These are phyloP conservation scores for Leptobrachium ailaonicum DNA, from an alignment of 2,113 vertebrate species.

Conservation along the genomic window DNA sequence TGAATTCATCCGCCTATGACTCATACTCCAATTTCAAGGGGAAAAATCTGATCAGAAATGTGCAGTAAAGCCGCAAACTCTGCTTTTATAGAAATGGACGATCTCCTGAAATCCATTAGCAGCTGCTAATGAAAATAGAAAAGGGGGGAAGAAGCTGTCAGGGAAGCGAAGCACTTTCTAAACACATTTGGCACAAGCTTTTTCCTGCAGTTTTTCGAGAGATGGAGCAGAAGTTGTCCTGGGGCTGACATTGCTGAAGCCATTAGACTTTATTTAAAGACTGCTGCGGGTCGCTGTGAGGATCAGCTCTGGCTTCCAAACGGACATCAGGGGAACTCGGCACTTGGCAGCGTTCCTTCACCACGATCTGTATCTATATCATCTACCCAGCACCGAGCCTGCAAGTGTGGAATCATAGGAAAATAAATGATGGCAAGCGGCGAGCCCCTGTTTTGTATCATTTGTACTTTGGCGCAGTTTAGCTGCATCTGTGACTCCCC, in stretches of 20 bases:
- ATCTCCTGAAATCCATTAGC: slow-evolving; percentile 3
- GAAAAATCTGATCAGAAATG: not conserved
- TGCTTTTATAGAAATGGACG: not conserved
- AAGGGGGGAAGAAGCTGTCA: not conserved
- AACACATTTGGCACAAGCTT: slow-evolving; percentile 23
- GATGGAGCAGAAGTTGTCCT: slow-evolving; percentile 20
- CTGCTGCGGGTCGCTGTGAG: slow-evolving; percentile 25
- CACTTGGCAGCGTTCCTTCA: slow-evolving; percentile 17
- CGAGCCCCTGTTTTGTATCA: too few species aligned
- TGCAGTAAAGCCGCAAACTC: not conserved
- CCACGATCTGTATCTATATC: not conserved
- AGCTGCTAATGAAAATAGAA: slow-evolving; percentile 9
- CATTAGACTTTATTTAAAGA: slow-evolving; percentile 35
- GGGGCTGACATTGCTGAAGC: slow-evolving; percentile 23
- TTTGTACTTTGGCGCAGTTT: too few species aligned
- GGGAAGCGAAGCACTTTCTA: not conserved
- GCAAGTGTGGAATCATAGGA: too few species aligned
- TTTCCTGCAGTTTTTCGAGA: slow-evolving; percentile 10
- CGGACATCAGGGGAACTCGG: slow-evolving; percentile 25
- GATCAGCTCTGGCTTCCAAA: slow-evolving; percentile 12
- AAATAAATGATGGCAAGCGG: too few species aligned
- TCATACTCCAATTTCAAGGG: too few species aligned
- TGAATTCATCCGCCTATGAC: too few species aligned
- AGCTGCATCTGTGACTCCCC: too few species aligned
- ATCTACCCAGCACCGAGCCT: not conserved